phyloP scores from a whole-genome alignment of 2,888 invertebrate species.

The Parnassius smintheus region DNA sequence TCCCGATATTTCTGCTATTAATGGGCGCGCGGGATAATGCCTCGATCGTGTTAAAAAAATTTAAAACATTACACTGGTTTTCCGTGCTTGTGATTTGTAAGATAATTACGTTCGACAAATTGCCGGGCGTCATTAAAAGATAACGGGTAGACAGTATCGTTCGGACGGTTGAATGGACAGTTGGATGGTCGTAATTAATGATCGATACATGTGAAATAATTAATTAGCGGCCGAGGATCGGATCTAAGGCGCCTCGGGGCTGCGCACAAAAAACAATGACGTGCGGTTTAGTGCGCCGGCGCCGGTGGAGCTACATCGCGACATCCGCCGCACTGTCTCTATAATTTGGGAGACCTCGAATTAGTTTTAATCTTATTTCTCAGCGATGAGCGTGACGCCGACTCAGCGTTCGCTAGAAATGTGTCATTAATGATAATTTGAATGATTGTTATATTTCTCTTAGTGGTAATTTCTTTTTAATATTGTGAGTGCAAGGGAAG shows the following conservation, averaged over 20 bases:
- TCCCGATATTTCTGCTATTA: slow-evolving; percentile 77
- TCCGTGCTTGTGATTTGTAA: slow-evolving; percentile 68
- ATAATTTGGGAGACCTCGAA: slow-evolving; percentile 79
- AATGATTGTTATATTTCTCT: slow-evolving; percentile 63
- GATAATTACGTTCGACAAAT: slow-evolving; percentile 79
- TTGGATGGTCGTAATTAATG: slow-evolving; percentile 73
- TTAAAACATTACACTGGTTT: slow-evolving; percentile 70
- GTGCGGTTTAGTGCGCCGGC: slow-evolving; percentile 74
- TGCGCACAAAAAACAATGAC: slow-evolving; percentile 79
- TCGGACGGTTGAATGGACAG: slow-evolving; percentile 39
- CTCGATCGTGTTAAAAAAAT: slow-evolving; percentile 70
- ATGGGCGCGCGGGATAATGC: slow-evolving; percentile 70
- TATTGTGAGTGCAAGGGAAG: neutral
- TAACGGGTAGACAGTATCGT: slow-evolving; percentile 64
- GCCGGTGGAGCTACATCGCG: slow-evolving; percentile 61
- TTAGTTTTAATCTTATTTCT: slow-evolving; percentile 75
- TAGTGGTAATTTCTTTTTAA: slow-evolving; percentile 28
- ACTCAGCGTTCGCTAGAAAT: slow-evolving; percentile 63
- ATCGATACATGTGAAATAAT: slow-evolving; percentile 81
- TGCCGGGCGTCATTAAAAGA: slow-evolving; percentile 73
- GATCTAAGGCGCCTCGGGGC: slow-evolving; percentile 64
- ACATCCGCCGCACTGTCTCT: slow-evolving; percentile 73
- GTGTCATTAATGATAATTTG: slow-evolving; percentile 78
- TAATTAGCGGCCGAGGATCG: slow-evolving; percentile 72
- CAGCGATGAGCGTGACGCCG: slow-evolving; percentile 72